Percentiles rank a stretch among this genome's conserved stretches.
These are phyloP conservation scores for Netelia inedita DNA, from an alignment of 2,888 invertebrate species.

Conservation along the genomic window DNA sequence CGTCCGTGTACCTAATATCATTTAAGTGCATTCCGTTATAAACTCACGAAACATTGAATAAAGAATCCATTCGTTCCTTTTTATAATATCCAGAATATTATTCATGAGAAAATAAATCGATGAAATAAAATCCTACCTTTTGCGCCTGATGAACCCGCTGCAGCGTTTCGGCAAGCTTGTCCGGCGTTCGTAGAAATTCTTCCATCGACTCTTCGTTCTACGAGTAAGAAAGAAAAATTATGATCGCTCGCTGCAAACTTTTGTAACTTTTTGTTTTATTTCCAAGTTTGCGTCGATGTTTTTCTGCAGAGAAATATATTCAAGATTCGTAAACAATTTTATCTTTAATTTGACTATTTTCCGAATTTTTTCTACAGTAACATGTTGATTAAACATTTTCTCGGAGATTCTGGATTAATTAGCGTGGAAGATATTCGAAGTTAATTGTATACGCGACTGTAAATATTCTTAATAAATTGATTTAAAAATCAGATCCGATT, in stretches of 20 bases:
- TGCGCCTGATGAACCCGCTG: conserved; percentile 77
- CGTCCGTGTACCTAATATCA: conserved; percentile 69
- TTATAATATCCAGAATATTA: background rate
- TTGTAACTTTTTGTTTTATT: background rate
- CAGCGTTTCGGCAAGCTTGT: conserved; percentile 77
- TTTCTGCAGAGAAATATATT: background rate
- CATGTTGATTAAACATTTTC: no score
- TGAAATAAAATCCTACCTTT: conserved; percentile 81
- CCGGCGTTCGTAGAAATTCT: conserved; percentile 74
- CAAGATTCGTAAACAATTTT: background rate
- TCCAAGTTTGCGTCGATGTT: background rate
- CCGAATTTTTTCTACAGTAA: no score
- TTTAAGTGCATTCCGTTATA: conserved; percentile 62
- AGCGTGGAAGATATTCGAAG: no score
- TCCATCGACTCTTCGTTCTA: conserved; percentile 79
- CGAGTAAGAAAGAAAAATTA: conserved; percentile 68
- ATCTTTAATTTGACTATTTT: background rate
- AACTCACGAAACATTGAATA: conserved; percentile 74
- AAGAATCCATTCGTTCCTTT: conserved; percentile 78
- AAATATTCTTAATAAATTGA: no score
- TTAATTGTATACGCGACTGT: no score
- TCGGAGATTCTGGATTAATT: no score
- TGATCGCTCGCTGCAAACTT: background rate
- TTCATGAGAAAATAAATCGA: conserved; percentile 4
- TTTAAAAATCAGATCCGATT: no score